A percentile compares a stretch with the other conserved stretches of the same genome.
These are phyloP conservation scores for Sinopyrophorus schimmeli DNA, from an alignment of 2,888 invertebrate genomes.

Conservation along the genomic window DNA sequence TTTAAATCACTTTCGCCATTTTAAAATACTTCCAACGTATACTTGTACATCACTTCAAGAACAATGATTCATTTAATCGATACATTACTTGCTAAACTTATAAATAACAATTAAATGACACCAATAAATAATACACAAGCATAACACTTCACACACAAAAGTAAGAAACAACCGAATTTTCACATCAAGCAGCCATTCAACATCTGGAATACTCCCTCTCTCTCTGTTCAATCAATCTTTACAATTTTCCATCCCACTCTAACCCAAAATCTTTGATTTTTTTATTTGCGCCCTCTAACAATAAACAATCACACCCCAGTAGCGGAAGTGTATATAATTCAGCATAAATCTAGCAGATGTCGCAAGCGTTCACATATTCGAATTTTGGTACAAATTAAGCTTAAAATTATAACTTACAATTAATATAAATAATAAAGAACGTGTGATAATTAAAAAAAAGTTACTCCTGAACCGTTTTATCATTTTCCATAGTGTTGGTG, in stretches of 20 bases:
- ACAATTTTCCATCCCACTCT: not conserved
- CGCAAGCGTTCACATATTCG: too few species aligned
- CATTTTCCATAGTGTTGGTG: too few species aligned
- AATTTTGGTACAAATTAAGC: too few species aligned
- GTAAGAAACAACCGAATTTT: slow-evolving; percentile 38
- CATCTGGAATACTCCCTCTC: slow-evolving; percentile 37
- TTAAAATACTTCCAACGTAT: slow-evolving; percentile 33
- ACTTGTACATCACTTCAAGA: slow-evolving; percentile 15
- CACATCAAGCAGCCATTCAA: slow-evolving; percentile 39
- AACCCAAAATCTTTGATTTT: too few species aligned
- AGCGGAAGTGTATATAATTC: too few species aligned
- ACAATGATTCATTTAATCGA: slow-evolving; percentile 28
- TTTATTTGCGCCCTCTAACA: too few species aligned
- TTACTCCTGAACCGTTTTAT: too few species aligned
- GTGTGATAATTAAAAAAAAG: too few species aligned
- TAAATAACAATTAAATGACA: slow-evolving; percentile 20
- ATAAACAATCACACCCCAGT: too few species aligned
- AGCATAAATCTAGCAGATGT: too few species aligned
- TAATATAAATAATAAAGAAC: too few species aligned
- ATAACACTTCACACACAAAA: slow-evolving; percentile 35
- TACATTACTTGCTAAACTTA: slow-evolving; percentile 26
- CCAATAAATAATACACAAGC: slow-evolving; percentile 26
- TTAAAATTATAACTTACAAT: too few species aligned
- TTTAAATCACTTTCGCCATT: slow-evolving; percentile 41
- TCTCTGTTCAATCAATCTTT: not conserved